A percentile compares a stretch with the other conserved stretches of the same genome.
These are phyloP conservation scores for Schrankia costaestrigalis DNA, from an alignment of 2,888 invertebrate species.

Conservation along the genomic window DNA sequence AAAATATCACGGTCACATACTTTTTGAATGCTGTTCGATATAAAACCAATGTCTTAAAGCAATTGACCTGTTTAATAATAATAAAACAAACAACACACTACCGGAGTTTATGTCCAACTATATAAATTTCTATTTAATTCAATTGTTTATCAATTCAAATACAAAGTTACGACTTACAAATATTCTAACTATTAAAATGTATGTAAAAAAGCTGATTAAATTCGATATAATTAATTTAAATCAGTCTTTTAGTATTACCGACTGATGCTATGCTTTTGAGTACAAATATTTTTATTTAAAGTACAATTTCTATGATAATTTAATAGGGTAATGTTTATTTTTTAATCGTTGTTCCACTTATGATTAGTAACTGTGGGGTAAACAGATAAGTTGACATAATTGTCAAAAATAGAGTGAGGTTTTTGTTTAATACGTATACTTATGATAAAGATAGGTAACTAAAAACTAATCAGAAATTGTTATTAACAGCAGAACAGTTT, in stretches of 20 bases:
- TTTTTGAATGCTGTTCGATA: too few relatives aligned
- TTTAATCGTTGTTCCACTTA: slow-evolving; percentile 14
- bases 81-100: slow-evolving; percentile 5
- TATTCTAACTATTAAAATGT: slow-evolving; percentile 3
- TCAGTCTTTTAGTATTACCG: slow-evolving; percentile 13
- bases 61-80: slow-evolving; percentile 1
- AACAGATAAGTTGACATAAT: too few relatives aligned
- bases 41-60: slow-evolving; percentile 1
- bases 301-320: slow-evolving; percentile 31
- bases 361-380: too few relatives aligned
- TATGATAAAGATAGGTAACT: too few relatives aligned
- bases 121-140: slow-evolving; percentile 13
- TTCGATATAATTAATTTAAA: slow-evolving; percentile 11
- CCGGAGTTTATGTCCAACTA: slow-evolving; percentile 12
- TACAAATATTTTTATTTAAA: slow-evolving; percentile 24
- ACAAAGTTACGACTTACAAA: slow-evolving; percentile 10
- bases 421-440: too few relatives aligned
- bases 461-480: too few relatives aligned
- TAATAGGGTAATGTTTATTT: slow-evolving; percentile 23
- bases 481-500: too few relatives aligned
- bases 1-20: too few relatives aligned
- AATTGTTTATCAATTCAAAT: slow-evolving; percentile 22
- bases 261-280: slow-evolving; percentile 13
- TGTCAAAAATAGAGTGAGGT: too few relatives aligned
- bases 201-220: slow-evolving; percentile 9